These are phyloP conservation scores for Phortica okadai DNA, from an alignment of 2,888 invertebrate genomes.

Conservation along the genomic window DNA sequence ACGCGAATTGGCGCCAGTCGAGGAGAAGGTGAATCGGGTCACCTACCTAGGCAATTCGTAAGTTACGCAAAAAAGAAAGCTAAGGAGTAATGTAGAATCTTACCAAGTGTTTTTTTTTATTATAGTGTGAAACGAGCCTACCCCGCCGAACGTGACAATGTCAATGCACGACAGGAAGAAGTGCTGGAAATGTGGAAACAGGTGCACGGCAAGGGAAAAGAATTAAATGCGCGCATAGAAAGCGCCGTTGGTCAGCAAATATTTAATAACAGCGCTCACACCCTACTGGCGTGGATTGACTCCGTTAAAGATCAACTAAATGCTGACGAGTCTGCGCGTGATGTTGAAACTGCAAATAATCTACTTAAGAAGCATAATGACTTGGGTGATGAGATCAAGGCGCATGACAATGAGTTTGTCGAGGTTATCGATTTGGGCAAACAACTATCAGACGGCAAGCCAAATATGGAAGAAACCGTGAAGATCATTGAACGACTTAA, in stretches of 20 bases:
- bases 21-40: conserved; percentile 94
- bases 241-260: conserved; percentile 97
- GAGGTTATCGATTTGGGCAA: conserved; percentile 89
- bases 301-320: conserved; percentile 87
- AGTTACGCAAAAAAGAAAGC: conserved; percentile 72
- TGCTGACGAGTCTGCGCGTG: conserved; percentile 87
- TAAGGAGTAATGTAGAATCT: neutral
- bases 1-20: conserved; percentile 94
- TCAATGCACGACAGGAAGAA: conserved; percentile 89
- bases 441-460: conserved; percentile 85
- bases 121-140: conserved; percentile 91
- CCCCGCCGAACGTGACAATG: conserved; percentile 92
- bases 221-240: conserved; percentile 89
- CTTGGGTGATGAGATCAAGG: conserved; percentile 91
- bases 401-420: conserved; percentile 91
- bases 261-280: conserved; percentile 83
- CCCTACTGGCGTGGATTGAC: conserved; percentile 88
- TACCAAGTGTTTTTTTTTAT: neutral
- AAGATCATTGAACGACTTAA: conserved; percentile 85
- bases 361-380: conserved; percentile 94
- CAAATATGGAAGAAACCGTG: conserved; percentile 85
- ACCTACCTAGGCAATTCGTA: conserved; percentile 90
- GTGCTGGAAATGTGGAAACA: conserved; percentile 92
- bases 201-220: conserved; percentile 89
- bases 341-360: conserved; percentile 94